Evolutionary conservation across 2,888 invertebrate genomes (phyloP), one percentile per base, ranked within the genome.

Genomic region (Phyto melanocephala): DNA sequence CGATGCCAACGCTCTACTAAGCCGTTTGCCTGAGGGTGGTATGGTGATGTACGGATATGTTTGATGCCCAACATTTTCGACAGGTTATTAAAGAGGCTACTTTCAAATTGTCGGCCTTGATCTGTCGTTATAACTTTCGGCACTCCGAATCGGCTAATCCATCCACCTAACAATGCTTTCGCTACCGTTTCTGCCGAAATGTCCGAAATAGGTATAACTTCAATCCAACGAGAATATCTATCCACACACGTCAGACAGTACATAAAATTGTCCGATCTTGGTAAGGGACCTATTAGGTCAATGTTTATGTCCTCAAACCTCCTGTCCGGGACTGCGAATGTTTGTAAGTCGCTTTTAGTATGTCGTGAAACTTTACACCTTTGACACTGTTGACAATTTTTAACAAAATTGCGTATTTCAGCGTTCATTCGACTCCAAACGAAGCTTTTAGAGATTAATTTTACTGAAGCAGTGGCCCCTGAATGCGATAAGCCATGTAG

Each of bases 61-160:
- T n/a, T n/a, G n/a, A n/a, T n/a, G n/a, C n/a, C 67, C 40, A 85
- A 85, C 15, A 68, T 56, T 28, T 47, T 42, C 13, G 81, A 35
- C 2, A 85, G 67, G 8, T 37, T 13, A 11, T 83, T 67, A 45
- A 83, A 85, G 42, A 72, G 22, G 13, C 33, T 71, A 6, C 75
- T 45, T 24, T 71, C 62, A 77, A 85, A 86, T 60, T 86, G 86
- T 85, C 84, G 6, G 24, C 11, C 65, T 82, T 72, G 0, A 56
- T 56, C 56, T 35, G 35, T 10, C 35, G n/a, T n/a, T n/a, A n/a
- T n/a, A n/a, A n/a, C n/a, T n/a, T n/a, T n/a, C n/a, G n/a, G n/a
- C n/a, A n/a, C n/a, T n/a, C n/a, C n/a, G n/a, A n/a, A n/a, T n/a
- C n/a, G n/a, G n/a, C n/a, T n/a, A n/a, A n/a, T n/a, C n/a, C n/a